phyloP scores from a whole-genome alignment of 2,113 vertebrate genomes.

The Dendropsophus ebraccatus region DNA sequence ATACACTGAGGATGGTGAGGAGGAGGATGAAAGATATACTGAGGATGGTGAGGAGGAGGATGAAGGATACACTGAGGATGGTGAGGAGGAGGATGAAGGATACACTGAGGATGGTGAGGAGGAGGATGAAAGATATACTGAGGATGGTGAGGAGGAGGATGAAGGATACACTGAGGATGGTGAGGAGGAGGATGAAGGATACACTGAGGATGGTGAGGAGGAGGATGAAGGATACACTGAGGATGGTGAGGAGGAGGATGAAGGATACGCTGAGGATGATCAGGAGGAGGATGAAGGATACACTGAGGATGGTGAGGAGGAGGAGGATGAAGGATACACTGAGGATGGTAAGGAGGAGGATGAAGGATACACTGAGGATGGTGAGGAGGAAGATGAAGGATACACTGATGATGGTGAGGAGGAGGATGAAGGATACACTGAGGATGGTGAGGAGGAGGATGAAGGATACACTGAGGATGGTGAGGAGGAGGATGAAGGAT shows the following conservation, averaged over 20 bases:
- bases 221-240: constrained; percentile 61
- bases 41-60: constrained; percentile 62
- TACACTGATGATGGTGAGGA: no score
- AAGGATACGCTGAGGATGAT: no score
- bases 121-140: constrained; percentile 73
- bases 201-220: no score
- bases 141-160: not conserved
- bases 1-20: no score
- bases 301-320: no score
- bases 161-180: no score
- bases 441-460: not conserved
- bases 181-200: not conserved
- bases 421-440: constrained; percentile 60
- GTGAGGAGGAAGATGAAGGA: not conserved
- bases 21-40: constrained; percentile 70
- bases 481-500: not conserved
- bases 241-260: not conserved
- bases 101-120: no score
- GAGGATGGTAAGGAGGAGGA: no score
- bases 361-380: constrained; percentile 65
- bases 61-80: constrained; percentile 65
- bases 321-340: constrained; percentile 60
- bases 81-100: not conserved
- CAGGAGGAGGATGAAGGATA: not conserved
- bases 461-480: no score